Conservation (phyloP, 2,797 vertebrate genomes). For the Microhierax caerulescens region DNA sequence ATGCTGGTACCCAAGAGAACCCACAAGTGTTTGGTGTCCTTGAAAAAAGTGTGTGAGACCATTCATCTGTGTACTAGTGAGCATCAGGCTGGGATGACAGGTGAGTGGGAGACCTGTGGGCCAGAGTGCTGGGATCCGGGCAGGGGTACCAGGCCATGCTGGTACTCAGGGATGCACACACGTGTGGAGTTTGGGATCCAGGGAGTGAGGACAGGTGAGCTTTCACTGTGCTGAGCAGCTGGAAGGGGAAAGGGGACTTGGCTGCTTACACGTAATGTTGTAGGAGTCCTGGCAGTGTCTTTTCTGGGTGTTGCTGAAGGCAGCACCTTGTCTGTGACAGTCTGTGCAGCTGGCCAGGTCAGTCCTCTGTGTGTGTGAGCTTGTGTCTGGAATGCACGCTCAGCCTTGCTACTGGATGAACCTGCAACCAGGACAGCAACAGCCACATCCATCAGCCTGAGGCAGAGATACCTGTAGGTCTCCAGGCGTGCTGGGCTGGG, state of each 20-base stretch:
- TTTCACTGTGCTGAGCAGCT: background rate
- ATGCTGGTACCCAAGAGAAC: background rate
- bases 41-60: background rate
- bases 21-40: fast-evolving
- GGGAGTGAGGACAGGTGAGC: background rate
- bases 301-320: background rate
- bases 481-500: background rate
- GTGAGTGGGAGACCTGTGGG: background rate
- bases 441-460: background rate
- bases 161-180: background rate
- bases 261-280: background rate
- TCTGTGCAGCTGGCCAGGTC: background rate
- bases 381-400: background rate
- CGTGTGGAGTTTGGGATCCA: background rate
- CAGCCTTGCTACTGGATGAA: background rate
- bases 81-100: background rate
- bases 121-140: background rate
- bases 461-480: background rate
- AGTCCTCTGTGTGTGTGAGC: background rate
- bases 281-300: background rate
- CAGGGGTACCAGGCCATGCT: too few species aligned
- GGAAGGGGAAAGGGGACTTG: background rate
- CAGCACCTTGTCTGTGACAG: background rate
- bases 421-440: background rate
- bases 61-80: background rate